Percentiles rank a stretch among this genome's conserved stretches.
Conservation (phyloP, 2,797 vertebrate species). For the Galagoides demidoff region DNA sequence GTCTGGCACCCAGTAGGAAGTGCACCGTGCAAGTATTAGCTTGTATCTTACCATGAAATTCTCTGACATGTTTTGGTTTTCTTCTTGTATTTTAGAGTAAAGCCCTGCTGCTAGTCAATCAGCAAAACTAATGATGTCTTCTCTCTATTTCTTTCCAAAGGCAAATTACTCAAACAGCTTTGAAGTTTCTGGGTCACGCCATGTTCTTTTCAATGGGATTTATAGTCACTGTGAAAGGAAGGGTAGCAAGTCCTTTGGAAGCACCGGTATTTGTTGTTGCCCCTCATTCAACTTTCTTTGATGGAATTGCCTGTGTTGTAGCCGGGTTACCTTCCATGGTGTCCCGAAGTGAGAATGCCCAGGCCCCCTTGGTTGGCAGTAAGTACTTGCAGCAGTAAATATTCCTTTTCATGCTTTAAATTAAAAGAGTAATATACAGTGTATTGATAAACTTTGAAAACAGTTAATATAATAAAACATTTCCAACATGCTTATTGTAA, state of each 20-base stretch:
- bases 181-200: slow-evolving; percentile 89
- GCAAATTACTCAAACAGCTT: slow-evolving; percentile 81
- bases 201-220: slow-evolving; percentile 95
- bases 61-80: neutral
- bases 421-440: neutral
- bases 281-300: slow-evolving; percentile 97
- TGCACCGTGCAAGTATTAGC: neutral
- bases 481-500: neutral
- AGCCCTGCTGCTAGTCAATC: neutral
- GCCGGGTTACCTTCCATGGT: slow-evolving; percentile 95
- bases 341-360: slow-evolving; percentile 93
- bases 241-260: slow-evolving; percentile 87
- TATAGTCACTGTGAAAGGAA: slow-evolving; percentile 93
- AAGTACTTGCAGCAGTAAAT: slow-evolving; percentile 84
- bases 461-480: neutral
- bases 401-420: neutral
- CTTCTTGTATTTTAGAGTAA: neutral
- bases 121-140: slow-evolving; percentile 37
- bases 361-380: slow-evolving; percentile 94
- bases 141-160: slow-evolving; percentile 78
- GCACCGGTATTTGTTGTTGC: slow-evolving; percentile 95
- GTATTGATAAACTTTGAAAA: neutral
- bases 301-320: slow-evolving; percentile 93
- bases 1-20: neutral
- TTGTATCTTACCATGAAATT: neutral